Evolutionary conservation across 2,797 vertebrate species (phyloP).

Genomic region (Margarornis squamiger): DNA sequence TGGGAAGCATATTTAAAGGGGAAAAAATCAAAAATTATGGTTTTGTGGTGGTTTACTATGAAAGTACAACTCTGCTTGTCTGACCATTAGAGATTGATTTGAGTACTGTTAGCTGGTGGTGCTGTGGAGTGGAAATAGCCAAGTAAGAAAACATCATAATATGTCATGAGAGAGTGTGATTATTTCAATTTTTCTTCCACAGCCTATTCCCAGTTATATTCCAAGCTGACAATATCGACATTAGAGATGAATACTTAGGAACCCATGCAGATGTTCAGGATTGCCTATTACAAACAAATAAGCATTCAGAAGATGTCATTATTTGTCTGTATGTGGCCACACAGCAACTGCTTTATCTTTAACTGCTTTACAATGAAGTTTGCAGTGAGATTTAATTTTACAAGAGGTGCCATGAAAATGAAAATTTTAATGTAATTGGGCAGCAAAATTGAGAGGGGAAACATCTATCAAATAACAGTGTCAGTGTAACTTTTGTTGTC

Average conservation of each 20-base stretch:
- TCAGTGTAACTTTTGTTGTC: neutral
- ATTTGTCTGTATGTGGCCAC: neutral
- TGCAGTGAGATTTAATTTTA: constrained; percentile 8
- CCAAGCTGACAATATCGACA: neutral
- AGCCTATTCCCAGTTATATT: neutral
- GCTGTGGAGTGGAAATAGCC: neutral
- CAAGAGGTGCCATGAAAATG: neutral
- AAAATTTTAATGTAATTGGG: neutral
- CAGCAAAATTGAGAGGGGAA: neutral
- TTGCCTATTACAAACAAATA: neutral
- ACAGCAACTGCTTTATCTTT: neutral
- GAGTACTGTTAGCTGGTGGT: neutral
- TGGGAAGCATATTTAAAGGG: neutral
- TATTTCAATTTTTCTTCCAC: neutral
- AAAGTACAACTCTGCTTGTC: neutral
- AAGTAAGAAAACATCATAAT: neutral
- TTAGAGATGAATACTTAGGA: neutral
- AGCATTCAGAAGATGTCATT: neutral
- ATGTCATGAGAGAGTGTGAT: neutral
- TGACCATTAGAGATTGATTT: neutral
- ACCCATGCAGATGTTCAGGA: neutral
- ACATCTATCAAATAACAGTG: neutral
- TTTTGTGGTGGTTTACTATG: neutral
- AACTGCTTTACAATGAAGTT: neutral
- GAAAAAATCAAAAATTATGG: neutral